Evolutionary conservation across 2,797 vertebrate species (phyloP).

Genomic region (Ispidina lecontei): DNA sequence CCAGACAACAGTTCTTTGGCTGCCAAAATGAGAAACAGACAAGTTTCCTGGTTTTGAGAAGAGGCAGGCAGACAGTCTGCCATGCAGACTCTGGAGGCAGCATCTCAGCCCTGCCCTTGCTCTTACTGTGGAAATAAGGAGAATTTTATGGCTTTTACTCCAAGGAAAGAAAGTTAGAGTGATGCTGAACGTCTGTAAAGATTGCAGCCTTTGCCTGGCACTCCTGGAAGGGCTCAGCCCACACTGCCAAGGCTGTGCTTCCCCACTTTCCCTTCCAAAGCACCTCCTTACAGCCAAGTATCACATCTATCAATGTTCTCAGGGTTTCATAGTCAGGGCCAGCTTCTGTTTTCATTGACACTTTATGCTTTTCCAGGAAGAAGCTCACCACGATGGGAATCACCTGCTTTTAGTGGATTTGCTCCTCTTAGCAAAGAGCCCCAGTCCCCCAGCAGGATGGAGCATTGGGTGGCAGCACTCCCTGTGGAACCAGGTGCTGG

Average conservation of each 20-base stretch:
- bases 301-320: background rate
- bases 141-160: background rate
- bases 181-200: background rate
- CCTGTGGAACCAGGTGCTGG: background rate
- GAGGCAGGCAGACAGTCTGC: accelerated
- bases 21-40: background rate
- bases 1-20: background rate
- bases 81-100: background rate
- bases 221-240: background rate
- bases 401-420: background rate
- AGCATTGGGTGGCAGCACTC: background rate
- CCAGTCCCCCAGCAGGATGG: accelerated
- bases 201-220: background rate
- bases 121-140: background rate
- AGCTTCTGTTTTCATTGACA: background rate
- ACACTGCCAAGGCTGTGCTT: accelerated
- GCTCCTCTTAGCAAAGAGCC: background rate
- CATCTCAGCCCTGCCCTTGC: background rate
- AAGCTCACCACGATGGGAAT: background rate
- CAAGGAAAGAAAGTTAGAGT: background rate
- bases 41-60: background rate
- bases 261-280: background rate
- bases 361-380: background rate
- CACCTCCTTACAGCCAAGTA: accelerated
- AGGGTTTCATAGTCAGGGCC: background rate